Evolutionary conservation across 2,113 vertebrate species (phyloP), one percentile per base, ranked within the genome.

Genomic region (Vulpes ferrilata): DNA sequence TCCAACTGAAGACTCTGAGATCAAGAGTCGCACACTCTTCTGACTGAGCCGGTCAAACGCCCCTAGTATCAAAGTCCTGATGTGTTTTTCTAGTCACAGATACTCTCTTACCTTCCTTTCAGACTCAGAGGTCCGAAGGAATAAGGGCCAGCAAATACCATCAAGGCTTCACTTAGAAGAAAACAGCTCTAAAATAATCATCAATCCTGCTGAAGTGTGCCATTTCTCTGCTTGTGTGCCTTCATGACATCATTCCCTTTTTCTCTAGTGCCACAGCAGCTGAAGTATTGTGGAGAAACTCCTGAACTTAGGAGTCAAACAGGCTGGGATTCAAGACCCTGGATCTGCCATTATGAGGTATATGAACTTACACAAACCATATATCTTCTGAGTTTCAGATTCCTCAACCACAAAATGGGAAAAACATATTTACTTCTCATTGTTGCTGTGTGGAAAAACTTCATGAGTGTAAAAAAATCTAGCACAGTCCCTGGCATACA

Each of bases 351-450:
- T 87, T 78, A 84, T 38, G 64, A 83, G 25, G 59, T 51, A 17
- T 78, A 22, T 25, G 82, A 93, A 90, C 43, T 73, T 89, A 71
- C 2, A 10, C 65, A 97, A 88, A 90, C 5, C 71, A 93, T 1
- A 0, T 88, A 62, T 73, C 60, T 93, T 98, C 80, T 89, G 25
- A 84, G 78, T 92, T 82, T 95, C 59, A 16, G 23, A 64, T 92
- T 98, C 67, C 83, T 93, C 43, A 60, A 88, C 60, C 88, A 32
- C 76, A 94, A 90, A 95, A 79, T 57, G 73, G 67, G 93, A 82
- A 67, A 67, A 88, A 81, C 23, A 48, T 25, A 71, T 16, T 38
- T 85, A 76, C 32, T 96, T 92, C 71, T 88, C 53, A 64, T 43
- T 93, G 78, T 53, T 92, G 81, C 71, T 76, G 25, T 60, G 43